phyloP scores from a whole-genome alignment of 1,140 invertebrate genomes.

The Lepidotrigona ventralis region DNA sequence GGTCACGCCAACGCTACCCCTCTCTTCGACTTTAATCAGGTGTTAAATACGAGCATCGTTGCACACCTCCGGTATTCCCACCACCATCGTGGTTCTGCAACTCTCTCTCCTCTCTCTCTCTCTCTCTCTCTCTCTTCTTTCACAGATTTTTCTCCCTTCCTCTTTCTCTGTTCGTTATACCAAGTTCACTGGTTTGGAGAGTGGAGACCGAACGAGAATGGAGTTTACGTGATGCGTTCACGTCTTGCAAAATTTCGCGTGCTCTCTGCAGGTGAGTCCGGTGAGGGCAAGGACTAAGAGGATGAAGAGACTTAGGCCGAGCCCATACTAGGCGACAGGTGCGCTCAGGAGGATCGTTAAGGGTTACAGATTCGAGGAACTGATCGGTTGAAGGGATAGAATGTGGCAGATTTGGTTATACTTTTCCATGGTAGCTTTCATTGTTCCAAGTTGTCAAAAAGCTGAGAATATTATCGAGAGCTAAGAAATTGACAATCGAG shows the following conservation, averaged over 20 bases:
- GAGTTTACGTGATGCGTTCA: neutral
- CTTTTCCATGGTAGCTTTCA: neutral
- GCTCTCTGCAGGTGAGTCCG: neutral
- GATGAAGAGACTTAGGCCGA: conserved; percentile 15
- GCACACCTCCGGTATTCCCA: conserved; percentile 56
- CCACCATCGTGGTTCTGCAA: conserved; percentile 13
- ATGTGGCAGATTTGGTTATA: neutral
- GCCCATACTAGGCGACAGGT: conserved; percentile 42
- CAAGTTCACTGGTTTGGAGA: neutral
- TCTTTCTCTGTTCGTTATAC: no score
- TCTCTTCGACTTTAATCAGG: conserved; percentile 73
- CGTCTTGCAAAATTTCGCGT: neutral
- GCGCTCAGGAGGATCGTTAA: conserved; percentile 37
- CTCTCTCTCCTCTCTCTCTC: conserved; percentile 14
- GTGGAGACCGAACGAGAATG: neutral
- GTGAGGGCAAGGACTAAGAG: neutral
- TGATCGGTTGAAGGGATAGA: neutral
- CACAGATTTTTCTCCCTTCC: neutral
- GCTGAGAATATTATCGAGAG: no score
- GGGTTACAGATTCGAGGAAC: neutral
- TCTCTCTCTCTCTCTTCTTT: neutral
- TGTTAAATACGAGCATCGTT: conserved; percentile 77
- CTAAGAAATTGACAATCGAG: no score
- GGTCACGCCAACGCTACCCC: conserved; percentile 71
- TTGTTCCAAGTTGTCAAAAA: neutral